These are phyloP conservation scores for Adoxophyes honmai DNA, from an alignment of 1,140 invertebrate species.

Conservation along the genomic window DNA sequence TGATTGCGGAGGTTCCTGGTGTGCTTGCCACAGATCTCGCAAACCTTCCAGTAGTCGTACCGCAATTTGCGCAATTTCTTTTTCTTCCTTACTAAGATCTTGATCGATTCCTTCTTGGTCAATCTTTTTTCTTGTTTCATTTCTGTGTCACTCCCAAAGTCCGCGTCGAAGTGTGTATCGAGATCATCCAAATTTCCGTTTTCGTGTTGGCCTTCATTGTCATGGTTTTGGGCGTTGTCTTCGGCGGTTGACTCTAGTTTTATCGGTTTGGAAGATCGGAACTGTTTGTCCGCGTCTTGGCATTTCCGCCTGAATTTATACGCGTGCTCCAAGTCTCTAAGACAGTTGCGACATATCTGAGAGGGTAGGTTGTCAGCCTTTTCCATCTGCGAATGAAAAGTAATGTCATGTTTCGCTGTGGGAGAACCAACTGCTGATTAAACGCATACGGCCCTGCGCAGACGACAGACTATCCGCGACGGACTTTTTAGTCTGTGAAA, in stretches of 20 bases:
- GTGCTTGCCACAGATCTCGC: conserved; percentile 70
- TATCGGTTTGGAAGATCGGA: conserved; percentile 26
- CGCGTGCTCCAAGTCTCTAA: conserved; percentile 57
- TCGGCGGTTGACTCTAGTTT: conserved; percentile 48
- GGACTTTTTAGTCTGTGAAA: no score
- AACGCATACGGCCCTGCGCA: no score
- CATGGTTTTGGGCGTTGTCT: conserved; percentile 18
- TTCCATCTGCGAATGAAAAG: conserved; percentile 49
- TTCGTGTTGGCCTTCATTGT: conserved; percentile 24
- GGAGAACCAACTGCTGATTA: no score
- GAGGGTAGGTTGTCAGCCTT: conserved; percentile 57
- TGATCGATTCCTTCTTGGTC: conserved; percentile 34
- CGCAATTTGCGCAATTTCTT: conserved; percentile 41
- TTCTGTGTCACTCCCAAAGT: conserved; percentile 21
- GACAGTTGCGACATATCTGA: conserved; percentile 62
- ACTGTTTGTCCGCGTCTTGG: conserved; percentile 56
- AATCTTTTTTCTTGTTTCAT: conserved; percentile 25
- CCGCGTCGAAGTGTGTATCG: conserved; percentile 28
- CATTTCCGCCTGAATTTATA: conserved; percentile 70
- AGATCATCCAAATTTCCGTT: conserved; percentile 13
- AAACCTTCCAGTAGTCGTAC: conserved; percentile 71
- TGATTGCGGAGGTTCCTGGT: conserved; percentile 73
- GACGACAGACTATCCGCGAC: no score
- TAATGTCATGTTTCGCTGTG: no score
- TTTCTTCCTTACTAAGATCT: conserved; percentile 30